Evolutionary conservation across 2,797 vertebrate genomes (phyloP), one percentile per base, ranked within the genome.

Genomic region (Mareca strepera): DNA sequence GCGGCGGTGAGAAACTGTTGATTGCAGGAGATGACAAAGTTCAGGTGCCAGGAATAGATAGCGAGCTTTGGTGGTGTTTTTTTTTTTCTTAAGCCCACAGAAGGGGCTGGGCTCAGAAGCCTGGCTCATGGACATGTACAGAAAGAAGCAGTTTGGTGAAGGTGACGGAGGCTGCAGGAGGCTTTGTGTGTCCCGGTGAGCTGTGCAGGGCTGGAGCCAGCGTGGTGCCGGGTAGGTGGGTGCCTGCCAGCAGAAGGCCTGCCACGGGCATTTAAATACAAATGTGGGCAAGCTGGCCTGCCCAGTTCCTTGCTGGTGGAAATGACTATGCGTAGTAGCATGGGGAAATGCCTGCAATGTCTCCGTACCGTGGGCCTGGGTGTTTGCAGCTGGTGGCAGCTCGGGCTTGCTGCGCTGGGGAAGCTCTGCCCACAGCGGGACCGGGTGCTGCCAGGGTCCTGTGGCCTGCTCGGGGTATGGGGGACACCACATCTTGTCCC

Each of bases 81-180:
- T 0, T 67, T 68, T 53, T 29, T 52, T 31, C 17, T 78, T 48
- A 48, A 48, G 62, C 5, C 37, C 7, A 3, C 5, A 6, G 50
- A 8, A 52, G 31, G 18, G 35, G 8, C 8, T 4, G 12, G 56
- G 10, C 11, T 22, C 2, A 6, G 72, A 78, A 53, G 17, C 22
- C 52, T 11, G 22, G 28, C 15, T 56, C 33, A 2, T 35, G 86
- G 69, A 16, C 50, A 2, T 0, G 22, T 17, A 33, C 21, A 8
- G 2, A 0, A 8, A 6, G 9, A 6, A 60, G 28, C 12, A 3
- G n/a, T 26, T 50, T 4, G 2, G 44, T 60, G 75, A 11, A 25
- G 75, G 7, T 18, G 28, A 17, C 1, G 4, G 3, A 33, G 29
- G 68, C 48, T 48, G 3, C 0, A 26, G 50, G 55, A 56, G 63